phyloP scores from a whole-genome alignment of 2,797 vertebrate genomes.

The Labroides dimidiatus region DNA sequence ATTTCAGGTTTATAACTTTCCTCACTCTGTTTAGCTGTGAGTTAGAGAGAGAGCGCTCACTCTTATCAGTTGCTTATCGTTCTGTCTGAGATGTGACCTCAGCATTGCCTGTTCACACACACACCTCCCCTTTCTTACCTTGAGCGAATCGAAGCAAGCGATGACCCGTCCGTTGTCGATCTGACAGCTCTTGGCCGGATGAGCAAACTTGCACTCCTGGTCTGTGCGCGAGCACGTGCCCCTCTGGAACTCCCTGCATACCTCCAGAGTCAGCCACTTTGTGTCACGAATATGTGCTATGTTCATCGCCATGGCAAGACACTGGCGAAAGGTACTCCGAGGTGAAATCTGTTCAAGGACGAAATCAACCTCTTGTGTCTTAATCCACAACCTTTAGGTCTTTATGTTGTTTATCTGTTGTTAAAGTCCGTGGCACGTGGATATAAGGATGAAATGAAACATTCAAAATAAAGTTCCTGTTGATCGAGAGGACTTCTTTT shows the following conservation, averaged over 20 bases:
- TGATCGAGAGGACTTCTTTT: slow-evolving; percentile 60
- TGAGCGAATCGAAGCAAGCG: slow-evolving; percentile 98
- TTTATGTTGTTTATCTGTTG: slow-evolving; percentile 26
- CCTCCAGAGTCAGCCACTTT: slow-evolving; percentile 99
- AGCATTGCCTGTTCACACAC: slow-evolving; percentile 16
- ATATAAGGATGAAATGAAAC: slow-evolving; percentile 50
- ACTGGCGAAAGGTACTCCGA: slow-evolving; percentile 52
- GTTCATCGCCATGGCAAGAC: slow-evolving; percentile 88
- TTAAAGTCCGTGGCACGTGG: slow-evolving; percentile 40
- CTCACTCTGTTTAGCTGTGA: slow-evolving; percentile 35
- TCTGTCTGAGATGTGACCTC: slow-evolving; percentile 17
- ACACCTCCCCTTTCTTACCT: slow-evolving; percentile 87
- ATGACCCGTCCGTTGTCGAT: slow-evolving; percentile 99
- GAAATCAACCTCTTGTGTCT: slow-evolving; percentile 60
- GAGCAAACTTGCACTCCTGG: slow-evolving; percentile 98
- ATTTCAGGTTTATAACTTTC: slow-evolving; percentile 42
- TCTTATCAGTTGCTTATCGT: slow-evolving; percentile 18
- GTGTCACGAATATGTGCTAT: slow-evolving; percentile 97
- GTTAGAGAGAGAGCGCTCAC: slow-evolving; percentile 14
- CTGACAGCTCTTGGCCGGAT: slow-evolving; percentile 97
- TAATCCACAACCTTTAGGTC: slow-evolving; percentile 60
- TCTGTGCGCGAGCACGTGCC: slow-evolving; percentile 96
- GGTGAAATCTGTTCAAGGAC: slow-evolving; percentile 34
- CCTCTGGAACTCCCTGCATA: slow-evolving; percentile 98
- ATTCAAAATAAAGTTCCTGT: slow-evolving; percentile 51